Percentiles rank a stretch among this genome's conserved stretches.
These are phyloP conservation scores for Caerostris darwini DNA, from an alignment of 1,140 invertebrate species.

Conservation along the genomic window DNA sequence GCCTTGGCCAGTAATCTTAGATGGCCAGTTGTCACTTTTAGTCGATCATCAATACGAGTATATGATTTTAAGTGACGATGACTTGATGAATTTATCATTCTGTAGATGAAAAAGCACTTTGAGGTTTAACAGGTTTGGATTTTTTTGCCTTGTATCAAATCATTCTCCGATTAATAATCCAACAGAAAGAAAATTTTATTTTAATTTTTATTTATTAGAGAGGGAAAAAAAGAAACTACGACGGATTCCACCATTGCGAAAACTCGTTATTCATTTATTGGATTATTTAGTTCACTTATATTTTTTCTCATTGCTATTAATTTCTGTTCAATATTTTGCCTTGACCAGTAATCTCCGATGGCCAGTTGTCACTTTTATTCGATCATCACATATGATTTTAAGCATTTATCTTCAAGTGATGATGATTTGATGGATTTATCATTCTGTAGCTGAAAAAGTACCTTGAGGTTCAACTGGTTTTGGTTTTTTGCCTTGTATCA, in stretches of 20 bases:
- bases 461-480: background rate
- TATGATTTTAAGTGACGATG: background rate
- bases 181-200: background rate
- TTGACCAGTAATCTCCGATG: background rate
- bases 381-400: background rate
- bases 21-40: background rate
- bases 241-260: background rate
- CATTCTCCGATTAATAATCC: background rate
- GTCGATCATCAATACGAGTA: background rate
- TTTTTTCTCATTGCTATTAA: no score
- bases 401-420: background rate
- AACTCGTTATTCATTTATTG: background rate
- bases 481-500: background rate
- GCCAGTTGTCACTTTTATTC: conserved; percentile 7
- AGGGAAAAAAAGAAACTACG: background rate
- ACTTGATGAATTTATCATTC: background rate
- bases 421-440: background rate
- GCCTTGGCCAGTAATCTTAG: conserved; percentile 20
- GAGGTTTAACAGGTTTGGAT: background rate
- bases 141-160: background rate
- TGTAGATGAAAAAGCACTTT: background rate
- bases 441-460: background rate
- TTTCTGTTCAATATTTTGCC: no score
- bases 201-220: background rate
- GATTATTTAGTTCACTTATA: no score